Evolutionary conservation across 2,797 vertebrate genomes (phyloP).

Genomic region (Gymnocypris eckloni): DNA sequence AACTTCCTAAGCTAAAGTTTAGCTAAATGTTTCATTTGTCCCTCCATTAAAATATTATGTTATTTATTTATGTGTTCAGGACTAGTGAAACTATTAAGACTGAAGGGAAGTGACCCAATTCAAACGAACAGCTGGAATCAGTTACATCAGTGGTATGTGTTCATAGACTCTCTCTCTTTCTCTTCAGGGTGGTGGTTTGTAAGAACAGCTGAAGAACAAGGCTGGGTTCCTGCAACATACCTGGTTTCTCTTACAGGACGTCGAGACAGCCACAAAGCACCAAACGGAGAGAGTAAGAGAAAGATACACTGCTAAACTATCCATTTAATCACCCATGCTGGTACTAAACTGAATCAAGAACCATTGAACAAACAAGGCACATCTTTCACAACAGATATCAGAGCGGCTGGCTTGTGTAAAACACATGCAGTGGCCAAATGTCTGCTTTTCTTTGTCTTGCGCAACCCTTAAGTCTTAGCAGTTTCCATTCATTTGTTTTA

Average conservation of each 20-base stretch:
- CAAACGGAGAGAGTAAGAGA: conserved; percentile 91
- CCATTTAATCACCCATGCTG: not conserved
- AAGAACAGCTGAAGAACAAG: conserved; percentile 95
- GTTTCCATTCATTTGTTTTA: conserved; percentile 22
- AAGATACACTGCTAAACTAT: conserved; percentile 13
- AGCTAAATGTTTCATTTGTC: not conserved
- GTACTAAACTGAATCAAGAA: conserved; percentile 8
- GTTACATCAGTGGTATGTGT: conserved; percentile 47
- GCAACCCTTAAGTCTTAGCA: conserved; percentile 27
- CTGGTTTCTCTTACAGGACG: conserved; percentile 93
- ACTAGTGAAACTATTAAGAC: conserved; percentile 14
- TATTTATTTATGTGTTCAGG: not conserved
- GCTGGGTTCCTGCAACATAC: conserved; percentile 97
- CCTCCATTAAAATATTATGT: not conserved
- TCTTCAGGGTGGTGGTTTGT: conserved; percentile 97
- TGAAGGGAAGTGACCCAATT: conserved; percentile 42
- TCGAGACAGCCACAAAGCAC: conserved; percentile 90
- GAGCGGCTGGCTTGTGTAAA: conserved; percentile 18
- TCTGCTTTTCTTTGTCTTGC: conserved; percentile 38
- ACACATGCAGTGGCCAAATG: conserved; percentile 26
- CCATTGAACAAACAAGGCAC: conserved; percentile 15
- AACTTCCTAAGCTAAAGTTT: too few species aligned
- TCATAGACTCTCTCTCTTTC: conserved; percentile 29
- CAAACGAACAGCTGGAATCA: conserved; percentile 48
- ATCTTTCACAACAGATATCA: conserved; percentile 39